Evolutionary conservation across 2,888 invertebrate species (phyloP), one percentile per base, ranked within the genome.

Genomic region (Gerris lacustris): DNA sequence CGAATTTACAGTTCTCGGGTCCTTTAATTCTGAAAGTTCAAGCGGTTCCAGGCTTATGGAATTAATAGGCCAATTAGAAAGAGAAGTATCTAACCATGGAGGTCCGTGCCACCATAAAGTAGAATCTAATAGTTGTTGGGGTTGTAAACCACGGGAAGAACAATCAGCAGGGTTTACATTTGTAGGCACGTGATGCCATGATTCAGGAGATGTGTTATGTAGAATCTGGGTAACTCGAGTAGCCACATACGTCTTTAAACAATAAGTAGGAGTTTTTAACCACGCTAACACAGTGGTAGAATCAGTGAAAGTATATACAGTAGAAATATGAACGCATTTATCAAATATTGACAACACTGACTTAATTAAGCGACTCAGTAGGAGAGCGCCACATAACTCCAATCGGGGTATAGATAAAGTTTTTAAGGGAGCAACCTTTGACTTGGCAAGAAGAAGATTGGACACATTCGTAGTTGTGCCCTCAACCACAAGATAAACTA

Each of bases 181-280:
- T 7, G 78, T 77, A 6, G 78, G 77, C 6, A 79, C 73, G 73
- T 77, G 76, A 18, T 72, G 55, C 78, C 78, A 79, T 0, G 70
- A 44, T 6, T 74, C 69, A 5, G 67, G 55, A 5, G 67, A 45
- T n/a, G 73, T 70, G 31, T 74, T 47, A 43, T 45, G 45, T 55
- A 76, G 74, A 45, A 78, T 78, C 71, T 78, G 77, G 71, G 73
- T 67, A 0, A 77, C 74, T 31, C 76, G 62, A 71, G 79, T 79
- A 45, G 68, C 69, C 2, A 77, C 76, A 72, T 47, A 47, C 47
- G 47, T 47, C 11, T 47, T 47, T 47, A 47, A 11, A 7, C 6
- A 11, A 47, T 47, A 11, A 47, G 47, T 6, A 47, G 47, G 11
- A 47, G 47, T 47, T 47, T 47, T 47, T 7, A 47, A 11, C 47